Evolutionary conservation across 2,113 vertebrate species (phyloP).

Genomic region (Chlorocebus sabaeus): DNA sequence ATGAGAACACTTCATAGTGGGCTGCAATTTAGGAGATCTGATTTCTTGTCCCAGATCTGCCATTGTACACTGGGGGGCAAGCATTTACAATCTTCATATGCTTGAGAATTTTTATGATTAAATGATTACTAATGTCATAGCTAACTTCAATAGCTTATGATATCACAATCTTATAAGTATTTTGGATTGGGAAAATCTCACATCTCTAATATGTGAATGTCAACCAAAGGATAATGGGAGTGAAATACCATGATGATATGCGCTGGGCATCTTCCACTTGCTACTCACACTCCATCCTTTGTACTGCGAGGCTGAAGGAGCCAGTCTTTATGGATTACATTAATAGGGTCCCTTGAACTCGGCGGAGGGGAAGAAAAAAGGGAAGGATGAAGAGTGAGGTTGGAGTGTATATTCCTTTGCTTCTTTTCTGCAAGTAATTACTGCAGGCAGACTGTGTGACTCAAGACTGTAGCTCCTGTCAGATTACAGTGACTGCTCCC

Average conservation of each 20-base stretch:
- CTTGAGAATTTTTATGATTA: background rate
- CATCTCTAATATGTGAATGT: background rate
- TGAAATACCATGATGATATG: background rate
- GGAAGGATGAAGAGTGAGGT: background rate
- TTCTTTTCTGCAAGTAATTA: background rate
- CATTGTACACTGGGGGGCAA: background rate
- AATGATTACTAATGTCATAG: background rate
- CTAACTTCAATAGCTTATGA: background rate
- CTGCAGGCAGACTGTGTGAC: background rate
- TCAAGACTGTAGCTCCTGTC: background rate
- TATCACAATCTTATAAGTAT: background rate
- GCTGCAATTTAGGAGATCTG: background rate
- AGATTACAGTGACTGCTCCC: background rate
- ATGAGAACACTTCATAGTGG: background rate
- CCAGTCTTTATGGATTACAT: background rate
- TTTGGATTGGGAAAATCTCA: background rate
- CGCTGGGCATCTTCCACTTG: background rate
- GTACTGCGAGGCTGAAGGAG: background rate
- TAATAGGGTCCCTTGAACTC: background rate
- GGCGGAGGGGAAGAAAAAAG: background rate
- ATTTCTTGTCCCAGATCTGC: background rate
- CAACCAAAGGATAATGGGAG: background rate
- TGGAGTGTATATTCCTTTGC: background rate
- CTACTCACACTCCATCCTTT: background rate
- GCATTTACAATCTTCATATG: background rate